These are phyloP conservation scores for Creontiades dilutus DNA, from an alignment of 2,888 invertebrate species.

Conservation along the genomic window DNA sequence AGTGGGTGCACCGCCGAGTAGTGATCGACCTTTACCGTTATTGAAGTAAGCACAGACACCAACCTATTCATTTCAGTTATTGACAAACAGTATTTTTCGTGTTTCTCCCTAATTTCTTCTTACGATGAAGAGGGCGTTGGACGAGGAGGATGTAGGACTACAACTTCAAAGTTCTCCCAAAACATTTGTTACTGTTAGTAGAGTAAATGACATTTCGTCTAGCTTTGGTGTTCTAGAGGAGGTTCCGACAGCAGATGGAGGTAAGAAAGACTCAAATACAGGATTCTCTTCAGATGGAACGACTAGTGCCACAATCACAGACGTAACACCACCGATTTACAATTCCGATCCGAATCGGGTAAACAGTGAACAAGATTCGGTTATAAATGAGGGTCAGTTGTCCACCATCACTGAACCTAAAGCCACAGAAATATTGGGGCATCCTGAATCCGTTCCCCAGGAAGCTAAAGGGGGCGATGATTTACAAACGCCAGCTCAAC, in stretches of 20 bases:
- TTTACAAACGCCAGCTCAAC: background rate
- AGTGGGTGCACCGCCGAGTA: too few relatives aligned
- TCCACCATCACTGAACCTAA: background rate
- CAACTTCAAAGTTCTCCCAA: background rate
- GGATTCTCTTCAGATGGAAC: background rate
- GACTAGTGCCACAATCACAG: background rate
- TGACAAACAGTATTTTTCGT: too few relatives aligned
- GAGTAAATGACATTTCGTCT: background rate
- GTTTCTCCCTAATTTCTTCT: too few relatives aligned
- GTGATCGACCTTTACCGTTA: too few relatives aligned
- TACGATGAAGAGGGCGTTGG: background rate
- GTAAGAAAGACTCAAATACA: background rate
- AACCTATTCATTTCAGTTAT: too few relatives aligned
- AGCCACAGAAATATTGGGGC: background rate
- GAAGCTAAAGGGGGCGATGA: background rate
- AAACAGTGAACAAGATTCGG: background rate
- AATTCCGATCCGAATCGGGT: background rate
- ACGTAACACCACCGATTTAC: too few relatives aligned
- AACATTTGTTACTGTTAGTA: background rate
- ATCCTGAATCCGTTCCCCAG: background rate
- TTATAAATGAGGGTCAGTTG: background rate
- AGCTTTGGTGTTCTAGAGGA: background rate
- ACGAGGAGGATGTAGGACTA: background rate
- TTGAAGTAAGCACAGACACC: too few relatives aligned
- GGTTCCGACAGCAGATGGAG: background rate